Evolutionary conservation across 2,113 vertebrate species (phyloP).

Genomic region (cattle (Bos taurus)): DNA sequence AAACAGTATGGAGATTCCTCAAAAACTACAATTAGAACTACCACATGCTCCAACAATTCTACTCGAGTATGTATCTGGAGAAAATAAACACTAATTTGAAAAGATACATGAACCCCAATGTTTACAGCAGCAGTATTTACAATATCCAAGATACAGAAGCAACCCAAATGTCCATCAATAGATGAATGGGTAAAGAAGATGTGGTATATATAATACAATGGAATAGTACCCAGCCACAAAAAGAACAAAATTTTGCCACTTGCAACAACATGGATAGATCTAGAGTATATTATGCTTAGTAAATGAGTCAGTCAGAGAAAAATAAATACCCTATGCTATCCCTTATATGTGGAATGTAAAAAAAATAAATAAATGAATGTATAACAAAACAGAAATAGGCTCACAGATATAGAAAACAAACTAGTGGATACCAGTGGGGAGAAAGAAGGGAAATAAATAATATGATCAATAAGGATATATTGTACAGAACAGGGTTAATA

Average conservation of each 20-base stretch:
- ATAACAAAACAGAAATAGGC: background rate
- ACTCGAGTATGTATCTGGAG: background rate
- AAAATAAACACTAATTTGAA: background rate
- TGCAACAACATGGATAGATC: background rate
- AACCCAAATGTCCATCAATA: background rate
- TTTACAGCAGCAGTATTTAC: background rate
- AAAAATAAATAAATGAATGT: background rate
- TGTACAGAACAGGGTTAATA: background rate
- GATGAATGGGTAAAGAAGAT: background rate
- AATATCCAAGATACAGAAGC: background rate
- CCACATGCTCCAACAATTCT: background rate
- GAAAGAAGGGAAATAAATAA: background rate
- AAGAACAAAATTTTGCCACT: background rate
- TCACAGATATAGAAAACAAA: background rate
- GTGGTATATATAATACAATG: background rate
- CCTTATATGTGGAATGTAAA: background rate
- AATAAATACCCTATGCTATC: background rate
- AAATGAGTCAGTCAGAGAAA: background rate
- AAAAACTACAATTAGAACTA: background rate
- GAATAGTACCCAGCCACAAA: background rate
- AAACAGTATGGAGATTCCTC: background rate
- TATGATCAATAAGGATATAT: background rate
- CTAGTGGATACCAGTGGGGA: background rate
- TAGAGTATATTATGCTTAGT: background rate
- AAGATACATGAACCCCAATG: background rate